Evolutionary conservation across 2,888 invertebrate species (phyloP), one percentile per base, ranked within the genome.

Genomic region (Epicampocera succincta): DNA sequence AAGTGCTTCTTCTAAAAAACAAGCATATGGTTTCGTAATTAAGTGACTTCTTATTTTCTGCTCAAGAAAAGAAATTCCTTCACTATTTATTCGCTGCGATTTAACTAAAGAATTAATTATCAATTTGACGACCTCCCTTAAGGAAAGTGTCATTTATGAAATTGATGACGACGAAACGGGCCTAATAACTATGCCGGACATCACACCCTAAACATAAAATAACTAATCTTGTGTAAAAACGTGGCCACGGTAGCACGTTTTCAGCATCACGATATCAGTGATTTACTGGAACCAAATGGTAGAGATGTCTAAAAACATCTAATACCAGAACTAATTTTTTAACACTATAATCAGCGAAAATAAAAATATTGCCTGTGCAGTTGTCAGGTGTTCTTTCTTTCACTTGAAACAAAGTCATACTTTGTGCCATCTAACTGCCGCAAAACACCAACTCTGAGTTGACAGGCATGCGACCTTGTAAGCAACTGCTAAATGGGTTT

Each of bases 131-230:
- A 76, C 76, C 80, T 73, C 56, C 76, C 76, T 46, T 56, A 48
- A 72, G 68, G 11, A 42, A 66, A 50, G 6, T 40, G 46, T 71
- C n/a, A 19, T 21, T 19, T n/a, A 2, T 11, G 38, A 58, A 12
- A 44, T 52, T 8, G 40, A n/a, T 38, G 13, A 58, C 6, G 2
- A 38, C 12, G 8, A 60, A 25, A 46, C 19, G 8, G 11, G 76
- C 8, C 56, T 81, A n/a, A 81, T 81, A 68, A 72, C 68, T 73
- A 76, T 81, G 66, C 80, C 72, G 73, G 76, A 73, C 80, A 63
- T 76, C 68, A 73, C 72, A 73, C 40, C 50, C 56, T 0, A 66
- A 56, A 46, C 5, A 56, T 21, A 52, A 13, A 19, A 54, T 25
- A 61, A 63, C 0, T 29, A 63, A 38, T 17, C 5, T 6, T 0